A percentile compares a stretch with the other conserved stretches of the same genome.
phyloP scores from a whole-genome alignment of 2,797 vertebrate species.

The Etheostoma perlongum region DNA sequence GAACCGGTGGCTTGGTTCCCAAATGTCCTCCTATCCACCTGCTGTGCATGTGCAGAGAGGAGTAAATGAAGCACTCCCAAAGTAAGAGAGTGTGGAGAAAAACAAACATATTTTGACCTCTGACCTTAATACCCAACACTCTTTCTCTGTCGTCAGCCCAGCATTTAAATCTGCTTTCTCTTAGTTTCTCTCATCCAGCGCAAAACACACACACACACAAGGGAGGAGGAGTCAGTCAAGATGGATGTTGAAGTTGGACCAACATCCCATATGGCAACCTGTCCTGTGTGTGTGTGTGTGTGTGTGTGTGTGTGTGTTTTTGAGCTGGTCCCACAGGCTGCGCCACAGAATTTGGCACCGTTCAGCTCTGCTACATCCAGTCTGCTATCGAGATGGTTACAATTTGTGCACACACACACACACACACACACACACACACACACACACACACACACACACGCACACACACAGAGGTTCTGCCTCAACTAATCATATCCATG shows the following conservation, averaged over 20 bases:
- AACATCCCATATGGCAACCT: slow-evolving; percentile 67
- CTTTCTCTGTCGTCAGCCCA: slow-evolving; percentile 8
- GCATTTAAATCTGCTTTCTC: slow-evolving; percentile 41
- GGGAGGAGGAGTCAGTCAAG: slow-evolving; percentile 81
- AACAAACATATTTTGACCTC: slow-evolving; percentile 54
- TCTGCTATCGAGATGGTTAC: slow-evolving; percentile 55
- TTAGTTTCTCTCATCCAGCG: slow-evolving; percentile 16
- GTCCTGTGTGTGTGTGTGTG: slow-evolving; percentile 27
- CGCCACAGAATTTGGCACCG: slow-evolving; percentile 71
- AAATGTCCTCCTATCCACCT: slow-evolving; percentile 36
- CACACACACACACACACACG: slow-evolving; percentile 21
- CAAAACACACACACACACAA: slow-evolving; percentile 16
- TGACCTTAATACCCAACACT: slow-evolving; percentile 26
- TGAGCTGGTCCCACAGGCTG: slow-evolving; percentile 53
- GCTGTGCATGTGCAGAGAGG: slow-evolving; percentile 19
- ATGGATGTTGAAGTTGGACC: slow-evolving; percentile 80
- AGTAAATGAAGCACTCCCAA: slow-evolving; percentile 68
- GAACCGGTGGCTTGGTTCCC: slow-evolving; percentile 57
- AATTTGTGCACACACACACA: slow-evolving; percentile 25
- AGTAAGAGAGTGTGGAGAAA: slow-evolving; percentile 43
- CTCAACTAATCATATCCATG: slow-evolving; percentile 34
- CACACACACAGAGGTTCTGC: slow-evolving; percentile 1
- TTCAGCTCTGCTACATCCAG: slow-evolving; percentile 75
- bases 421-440: slow-evolving; percentile 23
- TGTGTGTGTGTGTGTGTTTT: slow-evolving; percentile 13